Conservation (phyloP, 2,888 invertebrate species). For the Plagiodera versicolora region DNA sequence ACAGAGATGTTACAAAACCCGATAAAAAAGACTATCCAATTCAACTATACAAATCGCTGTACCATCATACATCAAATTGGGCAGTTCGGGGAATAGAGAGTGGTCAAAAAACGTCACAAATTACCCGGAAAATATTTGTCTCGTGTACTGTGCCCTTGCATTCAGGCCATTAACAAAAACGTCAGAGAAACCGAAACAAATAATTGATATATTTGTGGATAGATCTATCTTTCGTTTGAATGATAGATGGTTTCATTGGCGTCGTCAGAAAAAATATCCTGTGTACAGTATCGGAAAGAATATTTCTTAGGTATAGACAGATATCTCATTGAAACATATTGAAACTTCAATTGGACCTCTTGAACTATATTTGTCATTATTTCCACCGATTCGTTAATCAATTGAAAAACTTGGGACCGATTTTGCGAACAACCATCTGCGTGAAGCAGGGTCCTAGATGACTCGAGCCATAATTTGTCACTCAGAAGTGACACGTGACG, state of each 20-base stretch:
- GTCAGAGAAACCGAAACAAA: background rate
- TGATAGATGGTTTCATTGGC: background rate
- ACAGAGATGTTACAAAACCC: background rate
- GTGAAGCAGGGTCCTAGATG: no score
- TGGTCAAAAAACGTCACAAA: constrained; percentile 7
- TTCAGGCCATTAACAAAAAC: background rate
- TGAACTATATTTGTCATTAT: no score
- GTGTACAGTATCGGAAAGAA: no score
- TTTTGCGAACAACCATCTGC: no score
- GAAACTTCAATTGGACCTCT: no score
- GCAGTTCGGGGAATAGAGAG: background rate
- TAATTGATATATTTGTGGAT: background rate
- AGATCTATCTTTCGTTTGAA: background rate
- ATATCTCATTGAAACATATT: no score
- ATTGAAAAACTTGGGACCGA: no score
- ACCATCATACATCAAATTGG: background rate
- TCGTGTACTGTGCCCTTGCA: constrained; percentile 1
- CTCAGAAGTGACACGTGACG: no score
- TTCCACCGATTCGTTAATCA: no score
- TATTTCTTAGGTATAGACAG: no score
- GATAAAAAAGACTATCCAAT: background rate
- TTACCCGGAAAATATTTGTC: constrained; percentile 15
- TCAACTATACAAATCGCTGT: background rate
- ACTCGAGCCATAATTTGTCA: no score
- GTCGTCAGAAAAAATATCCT: background rate